Evolutionary conservation across 2,888 invertebrate genomes (phyloP), one percentile per base, ranked within the genome.

Genomic region (Choristoneura rosaceana): DNA sequence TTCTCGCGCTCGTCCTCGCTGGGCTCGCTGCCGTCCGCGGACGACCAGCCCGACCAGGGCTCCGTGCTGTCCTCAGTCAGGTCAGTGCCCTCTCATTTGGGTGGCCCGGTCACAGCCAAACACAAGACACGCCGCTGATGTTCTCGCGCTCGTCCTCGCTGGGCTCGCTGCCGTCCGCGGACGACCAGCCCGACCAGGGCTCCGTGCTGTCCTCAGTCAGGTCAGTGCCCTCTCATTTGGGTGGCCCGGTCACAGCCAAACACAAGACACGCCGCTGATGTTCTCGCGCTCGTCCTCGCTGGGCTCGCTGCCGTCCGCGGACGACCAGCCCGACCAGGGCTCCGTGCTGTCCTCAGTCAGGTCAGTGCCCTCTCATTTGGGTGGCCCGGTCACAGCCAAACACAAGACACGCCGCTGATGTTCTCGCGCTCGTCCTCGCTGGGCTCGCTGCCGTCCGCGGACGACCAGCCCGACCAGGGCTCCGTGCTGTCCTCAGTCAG

Each of bases 281-380:
- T 99, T 99, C 92, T 98, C 98, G 0, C 95, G 99, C 17, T 97
- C 97, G 77, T 99, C 98, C 86, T 99, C 99, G 0, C 95, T 99
- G 75, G 98, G 97, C 25, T 99, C 99, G 0, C 91, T 99, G 69
- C 98, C 97, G 74, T 98, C 98, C 82, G 97, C 97, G 81, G 97
- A 98, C 81, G 97, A 97, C 65, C 97, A 97, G 74, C 97, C 98
- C 81, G 98, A 98, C 87, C 96, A 96, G 75, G 97, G 97, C 75
- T 98, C 98, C 0, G 96, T 98, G 52, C 95, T 98, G 10, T 98
- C 98, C 73, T 98, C 98, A 91, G 97, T 98, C 85, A 98, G 97
- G 97, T 96, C 81, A 41, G 67, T 62, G 17, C 5, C 15, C n/a
- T n/a, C n/a, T n/a, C n/a, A n/a, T n/a, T n/a, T n/a, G n/a, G 0